phyloP scores from a whole-genome alignment of 2,888 invertebrate species.

The Peribatodes rhomboidaria region DNA sequence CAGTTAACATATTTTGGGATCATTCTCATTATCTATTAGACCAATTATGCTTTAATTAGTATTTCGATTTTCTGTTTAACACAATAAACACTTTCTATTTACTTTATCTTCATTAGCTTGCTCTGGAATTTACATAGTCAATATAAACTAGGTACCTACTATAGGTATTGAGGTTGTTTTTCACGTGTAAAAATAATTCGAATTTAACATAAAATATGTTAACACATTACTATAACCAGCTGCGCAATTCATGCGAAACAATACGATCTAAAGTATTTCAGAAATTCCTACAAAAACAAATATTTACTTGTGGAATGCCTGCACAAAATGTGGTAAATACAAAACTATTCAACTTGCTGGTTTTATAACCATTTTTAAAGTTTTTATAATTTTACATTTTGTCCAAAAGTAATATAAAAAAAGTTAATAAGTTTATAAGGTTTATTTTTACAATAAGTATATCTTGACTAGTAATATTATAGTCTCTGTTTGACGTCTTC shows the following conservation, averaged over 20 bases:
- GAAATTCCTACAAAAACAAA: constrained; percentile 42
- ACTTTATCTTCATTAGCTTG: background rate
- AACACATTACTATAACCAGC: constrained; percentile 36
- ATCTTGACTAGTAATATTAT: background rate
- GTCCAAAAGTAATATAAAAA: too few relatives aligned
- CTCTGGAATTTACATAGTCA: constrained; percentile 5
- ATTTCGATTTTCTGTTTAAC: too few relatives aligned
- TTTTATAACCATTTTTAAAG: too few relatives aligned
- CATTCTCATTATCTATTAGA: background rate
- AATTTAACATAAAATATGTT: constrained; percentile 31
- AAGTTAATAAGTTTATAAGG: too few relatives aligned
- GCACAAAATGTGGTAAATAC: constrained; percentile 41
- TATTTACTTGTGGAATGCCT: constrained; percentile 43
- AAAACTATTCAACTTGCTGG: constrained; percentile 3
- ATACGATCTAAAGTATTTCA: constrained; percentile 39
- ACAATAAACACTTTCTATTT: too few relatives aligned
- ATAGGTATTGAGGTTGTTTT: constrained; percentile 5
- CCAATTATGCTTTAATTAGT: background rate
- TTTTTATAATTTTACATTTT: too few relatives aligned
- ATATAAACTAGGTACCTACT: constrained; percentile 7
- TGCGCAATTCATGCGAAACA: constrained; percentile 41
- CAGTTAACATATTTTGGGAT: too few relatives aligned
- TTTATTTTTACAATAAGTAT: too few relatives aligned
- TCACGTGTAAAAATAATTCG: constrained; percentile 16
- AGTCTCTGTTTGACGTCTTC: background rate